These are phyloP conservation scores for Cettia cetti DNA, from an alignment of 2,113 vertebrate species.

Conservation along the genomic window DNA sequence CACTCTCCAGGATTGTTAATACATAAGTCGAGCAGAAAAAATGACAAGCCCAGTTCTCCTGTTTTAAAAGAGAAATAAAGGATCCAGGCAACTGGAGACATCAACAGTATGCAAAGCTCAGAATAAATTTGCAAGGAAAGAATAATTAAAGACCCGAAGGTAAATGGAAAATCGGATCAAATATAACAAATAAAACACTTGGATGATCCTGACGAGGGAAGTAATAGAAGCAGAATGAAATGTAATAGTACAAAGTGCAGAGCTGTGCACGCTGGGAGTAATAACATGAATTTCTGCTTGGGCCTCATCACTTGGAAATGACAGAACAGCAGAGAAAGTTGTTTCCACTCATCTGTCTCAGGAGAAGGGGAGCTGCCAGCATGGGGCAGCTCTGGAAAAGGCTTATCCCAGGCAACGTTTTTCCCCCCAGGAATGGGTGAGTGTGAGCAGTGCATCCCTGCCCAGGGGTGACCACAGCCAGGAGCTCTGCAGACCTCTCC, in stretches of 20 bases:
- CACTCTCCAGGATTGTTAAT: constrained; percentile 2
- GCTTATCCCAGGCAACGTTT: background rate
- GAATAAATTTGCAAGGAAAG: constrained; percentile 21
- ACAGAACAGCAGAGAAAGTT: background rate
- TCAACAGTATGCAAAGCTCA: background rate
- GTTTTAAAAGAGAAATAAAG: background rate
- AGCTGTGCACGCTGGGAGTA: background rate
- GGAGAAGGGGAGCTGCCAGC: background rate
- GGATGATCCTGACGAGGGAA: background rate
- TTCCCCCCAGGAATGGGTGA: background rate
- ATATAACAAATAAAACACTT: constrained; percentile 42
- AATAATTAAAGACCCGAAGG: constrained; percentile 60
- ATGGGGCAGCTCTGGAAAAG: background rate
- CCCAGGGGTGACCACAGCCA: background rate
- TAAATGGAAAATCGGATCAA: constrained; percentile 50
- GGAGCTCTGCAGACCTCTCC: background rate
- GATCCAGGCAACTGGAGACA: constrained; percentile 17
- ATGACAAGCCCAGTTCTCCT: background rate
- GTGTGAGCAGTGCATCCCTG: fast-evolving
- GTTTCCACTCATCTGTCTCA: background rate
- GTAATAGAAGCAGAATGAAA: constrained; percentile 21
- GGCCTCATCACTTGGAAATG: constrained; percentile 34
- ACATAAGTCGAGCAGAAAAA: background rate
- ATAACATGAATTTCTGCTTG: background rate
- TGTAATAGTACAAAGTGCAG: constrained; percentile 10